phyloP scores from a whole-genome alignment of 37 sponge, comb jelly and placozoan genomes.

The Halichondria panicea region DNA sequence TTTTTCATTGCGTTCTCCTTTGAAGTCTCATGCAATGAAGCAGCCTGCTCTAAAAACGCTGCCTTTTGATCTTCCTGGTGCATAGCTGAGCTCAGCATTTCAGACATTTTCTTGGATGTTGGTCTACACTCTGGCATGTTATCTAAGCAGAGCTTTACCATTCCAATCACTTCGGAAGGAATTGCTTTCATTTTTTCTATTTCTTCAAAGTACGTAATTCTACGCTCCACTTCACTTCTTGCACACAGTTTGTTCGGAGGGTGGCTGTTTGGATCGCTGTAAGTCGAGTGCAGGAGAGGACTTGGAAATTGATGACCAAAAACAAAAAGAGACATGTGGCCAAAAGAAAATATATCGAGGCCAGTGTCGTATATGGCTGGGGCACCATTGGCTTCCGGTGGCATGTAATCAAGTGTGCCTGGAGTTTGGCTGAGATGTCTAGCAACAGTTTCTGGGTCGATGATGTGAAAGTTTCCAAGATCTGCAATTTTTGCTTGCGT shows the following conservation, averaged over 20 bases:
- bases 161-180: not conserved
- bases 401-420: not conserved
- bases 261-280: not conserved
- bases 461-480: not conserved
- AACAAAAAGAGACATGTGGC: not conserved
- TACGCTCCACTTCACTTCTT: not conserved
- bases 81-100: not conserved
- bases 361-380: not conserved
- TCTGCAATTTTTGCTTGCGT: not conserved
- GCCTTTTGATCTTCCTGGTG: not conserved
- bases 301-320: not conserved
- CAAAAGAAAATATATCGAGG: not conserved
- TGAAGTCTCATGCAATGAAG: no score
- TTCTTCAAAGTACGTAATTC: not conserved
- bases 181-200: not conserved
- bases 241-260: not conserved
- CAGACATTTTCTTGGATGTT: not conserved
- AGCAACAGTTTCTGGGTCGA: not conserved
- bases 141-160: not conserved
- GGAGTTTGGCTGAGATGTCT: not conserved
- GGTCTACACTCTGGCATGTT: not conserved
- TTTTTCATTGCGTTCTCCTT: no score
- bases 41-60: no score
- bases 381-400: not conserved
- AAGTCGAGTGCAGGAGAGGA: not conserved